Percentiles rank a stretch among this genome's conserved stretches.
phyloP scores from a whole-genome alignment of 2,888 invertebrate species.

The Lampropteryx suffumata region DNA sequence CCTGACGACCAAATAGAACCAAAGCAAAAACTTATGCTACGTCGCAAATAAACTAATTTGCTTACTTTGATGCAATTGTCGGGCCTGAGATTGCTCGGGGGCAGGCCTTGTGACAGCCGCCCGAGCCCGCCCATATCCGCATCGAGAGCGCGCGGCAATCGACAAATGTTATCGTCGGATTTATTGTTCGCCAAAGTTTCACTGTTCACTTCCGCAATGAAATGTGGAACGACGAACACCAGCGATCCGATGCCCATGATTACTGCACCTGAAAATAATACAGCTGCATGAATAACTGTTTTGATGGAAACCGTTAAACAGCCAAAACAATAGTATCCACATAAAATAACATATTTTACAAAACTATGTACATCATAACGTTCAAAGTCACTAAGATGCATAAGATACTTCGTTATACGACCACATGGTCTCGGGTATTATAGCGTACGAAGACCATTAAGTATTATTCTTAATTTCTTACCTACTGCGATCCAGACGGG shows the following conservation, averaged over 20 bases:
- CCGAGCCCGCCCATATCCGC: slow-evolving; percentile 90
- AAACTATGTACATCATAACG: too few relatives aligned
- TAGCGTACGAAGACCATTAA: neutral
- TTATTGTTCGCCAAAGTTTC: slow-evolving; percentile 87
- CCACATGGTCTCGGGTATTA: neutral
- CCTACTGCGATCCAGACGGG: slow-evolving; percentile 97
- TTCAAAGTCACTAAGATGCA: too few relatives aligned
- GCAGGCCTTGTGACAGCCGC: slow-evolving; percentile 86
- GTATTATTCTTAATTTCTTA: too few relatives aligned
- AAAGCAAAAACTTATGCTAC: neutral
- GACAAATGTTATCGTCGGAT: slow-evolving; percentile 91
- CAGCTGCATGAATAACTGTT: slow-evolving; percentile 9
- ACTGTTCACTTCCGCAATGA: slow-evolving; percentile 91
- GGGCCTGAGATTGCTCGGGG: slow-evolving; percentile 88
- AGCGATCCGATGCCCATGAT: slow-evolving; percentile 97
- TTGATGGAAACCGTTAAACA: slow-evolving; percentile 8
- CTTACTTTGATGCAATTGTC: slow-evolving; percentile 90
- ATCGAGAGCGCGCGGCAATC: slow-evolving; percentile 85
- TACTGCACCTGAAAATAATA: slow-evolving; percentile 86
- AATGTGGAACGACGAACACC: slow-evolving; percentile 96
- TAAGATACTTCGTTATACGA: too few relatives aligned
- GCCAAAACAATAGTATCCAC: neutral
- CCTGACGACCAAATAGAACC: too few relatives aligned
- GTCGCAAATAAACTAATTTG: slow-evolving; percentile 4
- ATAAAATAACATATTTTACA: neutral